These are phyloP conservation scores for Protonemura montana DNA, from an alignment of 2,888 invertebrate genomes.

Conservation along the genomic window DNA sequence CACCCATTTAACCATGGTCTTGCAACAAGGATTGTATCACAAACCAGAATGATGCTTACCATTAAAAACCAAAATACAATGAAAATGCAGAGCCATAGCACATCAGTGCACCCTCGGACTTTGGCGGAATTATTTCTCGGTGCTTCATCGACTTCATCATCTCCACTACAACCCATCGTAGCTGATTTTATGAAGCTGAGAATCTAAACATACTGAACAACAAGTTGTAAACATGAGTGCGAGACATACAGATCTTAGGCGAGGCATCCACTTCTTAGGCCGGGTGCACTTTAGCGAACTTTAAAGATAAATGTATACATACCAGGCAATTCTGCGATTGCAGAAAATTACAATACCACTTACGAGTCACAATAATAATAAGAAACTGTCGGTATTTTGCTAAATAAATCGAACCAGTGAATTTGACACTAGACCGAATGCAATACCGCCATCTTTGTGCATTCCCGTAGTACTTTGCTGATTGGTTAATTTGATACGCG, in stretches of 20 bases:
- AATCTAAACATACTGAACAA: background rate
- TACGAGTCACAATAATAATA: background rate
- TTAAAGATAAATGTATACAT: background rate
- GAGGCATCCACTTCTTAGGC: background rate
- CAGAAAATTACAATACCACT: background rate
- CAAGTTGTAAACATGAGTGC: no score
- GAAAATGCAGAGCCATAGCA: constrained; percentile 81
- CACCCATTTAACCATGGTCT: no score
- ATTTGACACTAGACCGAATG: background rate
- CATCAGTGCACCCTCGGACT: constrained; percentile 81
- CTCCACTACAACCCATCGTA: constrained; percentile 53
- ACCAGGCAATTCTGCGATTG: background rate
- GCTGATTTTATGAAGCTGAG: background rate
- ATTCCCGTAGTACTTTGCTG: background rate
- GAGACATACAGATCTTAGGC: background rate
- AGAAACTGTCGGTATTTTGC: background rate
- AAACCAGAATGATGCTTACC: constrained; percentile 65
- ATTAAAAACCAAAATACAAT: constrained; percentile 83
- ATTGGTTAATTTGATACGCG: background rate
- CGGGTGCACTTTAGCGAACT: background rate
- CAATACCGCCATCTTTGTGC: background rate
- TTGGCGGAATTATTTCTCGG: constrained; percentile 61
- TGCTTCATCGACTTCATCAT: constrained; percentile 55
- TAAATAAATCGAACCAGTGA: background rate
- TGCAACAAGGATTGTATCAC: no score